Conservation (phyloP, 2,888 invertebrate species). For the Taphrorychus bicolor region DNA sequence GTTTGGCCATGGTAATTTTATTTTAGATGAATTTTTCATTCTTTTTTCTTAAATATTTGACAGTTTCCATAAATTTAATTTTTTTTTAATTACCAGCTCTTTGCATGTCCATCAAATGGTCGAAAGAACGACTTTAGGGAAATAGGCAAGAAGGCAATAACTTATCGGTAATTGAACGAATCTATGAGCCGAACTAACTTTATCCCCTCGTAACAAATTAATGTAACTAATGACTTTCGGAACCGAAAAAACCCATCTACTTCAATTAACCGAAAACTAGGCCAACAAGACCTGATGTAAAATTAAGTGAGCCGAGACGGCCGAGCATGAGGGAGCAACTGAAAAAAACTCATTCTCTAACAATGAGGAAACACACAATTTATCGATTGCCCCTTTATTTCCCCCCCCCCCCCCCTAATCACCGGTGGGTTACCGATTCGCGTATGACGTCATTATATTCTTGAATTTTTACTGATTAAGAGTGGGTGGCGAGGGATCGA, state of each 20-base stretch:
- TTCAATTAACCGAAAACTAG: background rate
- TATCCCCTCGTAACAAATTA: background rate
- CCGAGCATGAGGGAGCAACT: background rate
- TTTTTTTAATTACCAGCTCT: too few relatives aligned
- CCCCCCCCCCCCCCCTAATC: background rate
- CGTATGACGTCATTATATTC: conserved; percentile 37
- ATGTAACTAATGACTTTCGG: background rate
- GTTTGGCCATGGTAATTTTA: too few relatives aligned
- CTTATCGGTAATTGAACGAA: too few relatives aligned
- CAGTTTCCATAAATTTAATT: too few relatives aligned
- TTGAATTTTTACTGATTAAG: conserved; percentile 40
- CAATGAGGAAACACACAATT: conserved; percentile 3
- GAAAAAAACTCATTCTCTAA: conserved; percentile 1
- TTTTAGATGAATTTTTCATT: too few relatives aligned
- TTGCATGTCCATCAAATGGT: too few relatives aligned
- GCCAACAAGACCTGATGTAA: background rate
- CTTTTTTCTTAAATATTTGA: too few relatives aligned
- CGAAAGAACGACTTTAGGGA: too few relatives aligned
- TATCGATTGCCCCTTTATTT: conserved; percentile 11
- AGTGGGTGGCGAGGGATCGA: conserved; percentile 32
- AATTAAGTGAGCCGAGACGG: background rate
- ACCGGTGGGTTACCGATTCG: conserved; percentile 20
- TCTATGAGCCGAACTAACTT: background rate
- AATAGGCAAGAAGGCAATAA: too few relatives aligned
- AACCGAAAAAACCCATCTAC: background rate